Base-by-base conservation (phyloP, 37 sponge, comb jelly and placozoan genomes). In the Haliclona indistincta region DNA sequence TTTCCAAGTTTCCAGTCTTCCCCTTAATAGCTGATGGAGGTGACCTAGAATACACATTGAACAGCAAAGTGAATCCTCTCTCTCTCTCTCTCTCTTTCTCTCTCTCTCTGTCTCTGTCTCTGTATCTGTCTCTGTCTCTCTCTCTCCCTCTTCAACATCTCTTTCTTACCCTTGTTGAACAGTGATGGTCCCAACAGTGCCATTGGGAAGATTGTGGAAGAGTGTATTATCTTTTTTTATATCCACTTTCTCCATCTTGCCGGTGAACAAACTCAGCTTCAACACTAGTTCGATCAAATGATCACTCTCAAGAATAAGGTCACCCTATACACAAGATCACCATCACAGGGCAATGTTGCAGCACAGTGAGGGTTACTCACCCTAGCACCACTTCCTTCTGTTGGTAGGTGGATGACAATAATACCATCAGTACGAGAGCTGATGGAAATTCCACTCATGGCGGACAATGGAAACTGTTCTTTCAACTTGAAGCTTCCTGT, bases 361-460 rank as follows among this genome's bases (percentile, higher is more conserved):
- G n/a, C n/a, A n/a, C n/a, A n/a, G n/a, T n/a, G n/a, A n/a, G n/a
- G n/a, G n/a, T n/a, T 62, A 20, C 80, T 22, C 55, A 81, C 81
- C 72, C 70, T 77, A n/a, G 38, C 69, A 17, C 70, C 25, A 13
- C 76, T 71, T 1, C 73, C 74, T 23, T 89, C 90, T 10, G 54
- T 42, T 4, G 84, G 84, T 30, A 93, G 41, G 30, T 65, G 34
- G 23, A 93, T 71, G 36, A 93, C 52, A 40, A 93, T 54, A 32
- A 88, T 22, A 15, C 92, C 92, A 75, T 91, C 92, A 54, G 28
- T 71, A 15, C 82, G 70, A 40, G 43, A 47, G 58, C 84, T 91
- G 5, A 91, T 76, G 17, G 56, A n/a, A 49, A 88, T 42, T 4
- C 42, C 67, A 22, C n/a, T 0, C 38, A 93, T 81, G 26, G 70